Evolutionary conservation across 1,140 invertebrate species (phyloP).

Genomic region (Neotoxoptera formosana): DNA sequence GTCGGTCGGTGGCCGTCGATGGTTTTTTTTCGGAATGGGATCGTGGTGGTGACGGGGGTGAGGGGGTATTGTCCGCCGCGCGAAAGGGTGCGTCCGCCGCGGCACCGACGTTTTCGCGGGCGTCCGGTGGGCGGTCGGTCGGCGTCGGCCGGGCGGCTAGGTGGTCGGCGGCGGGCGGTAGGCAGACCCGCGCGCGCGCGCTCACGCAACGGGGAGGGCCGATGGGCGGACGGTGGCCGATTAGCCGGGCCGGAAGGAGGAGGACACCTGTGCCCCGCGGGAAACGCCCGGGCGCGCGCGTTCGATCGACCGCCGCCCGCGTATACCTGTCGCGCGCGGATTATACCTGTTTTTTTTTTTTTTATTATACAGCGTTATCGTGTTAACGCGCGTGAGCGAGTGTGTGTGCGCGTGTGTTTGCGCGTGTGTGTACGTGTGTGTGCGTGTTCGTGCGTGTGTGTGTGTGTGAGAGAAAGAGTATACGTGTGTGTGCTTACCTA

Average conservation of each 20-base stretch:
- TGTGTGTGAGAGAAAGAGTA: too few relatives aligned
- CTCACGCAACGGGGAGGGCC: neutral
- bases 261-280: neutral
- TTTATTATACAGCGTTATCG: neutral
- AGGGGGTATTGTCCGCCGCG: neutral
- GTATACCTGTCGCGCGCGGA: neutral
- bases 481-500: neutral
- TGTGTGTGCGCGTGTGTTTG: neutral
- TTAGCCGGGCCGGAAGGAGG: conserved; percentile 12
- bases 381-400: neutral
- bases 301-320: neutral
- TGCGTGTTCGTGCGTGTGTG: too few relatives aligned
- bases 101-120: neutral
- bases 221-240: conserved; percentile 17
- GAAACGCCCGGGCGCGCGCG: conserved; percentile 31
- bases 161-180: neutral
- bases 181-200: neutral
- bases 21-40: neutral
- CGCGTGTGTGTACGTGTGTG: neutral
- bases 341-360: neutral
- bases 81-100: neutral
- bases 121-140: conserved; percentile 10
- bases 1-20: neutral
- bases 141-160: neutral
- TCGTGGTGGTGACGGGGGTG: neutral